Conservation (phyloP, 2,888 invertebrate species). For the Taphrorychus bicolor region DNA sequence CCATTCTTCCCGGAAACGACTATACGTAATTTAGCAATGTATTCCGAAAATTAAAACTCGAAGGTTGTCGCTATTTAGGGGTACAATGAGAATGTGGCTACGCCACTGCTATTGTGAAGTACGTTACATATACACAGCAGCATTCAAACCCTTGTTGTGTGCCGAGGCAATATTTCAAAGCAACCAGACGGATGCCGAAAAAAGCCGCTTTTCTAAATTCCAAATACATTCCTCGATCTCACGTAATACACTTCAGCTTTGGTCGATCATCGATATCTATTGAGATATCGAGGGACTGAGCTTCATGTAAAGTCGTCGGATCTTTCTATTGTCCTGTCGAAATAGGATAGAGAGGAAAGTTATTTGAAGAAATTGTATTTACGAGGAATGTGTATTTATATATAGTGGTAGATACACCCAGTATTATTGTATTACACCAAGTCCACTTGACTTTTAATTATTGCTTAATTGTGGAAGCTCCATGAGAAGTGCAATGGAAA, state of each 20-base stretch:
- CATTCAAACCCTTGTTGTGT: constrained; percentile 31
- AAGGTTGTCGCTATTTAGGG: background rate
- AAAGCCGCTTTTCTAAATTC: constrained; percentile 35
- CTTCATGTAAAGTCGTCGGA: constrained; percentile 17
- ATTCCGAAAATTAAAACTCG: background rate
- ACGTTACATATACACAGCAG: background rate
- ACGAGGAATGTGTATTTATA: no score
- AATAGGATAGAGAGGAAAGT: background rate
- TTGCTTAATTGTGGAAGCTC: no score
- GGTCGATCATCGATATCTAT: constrained; percentile 37
- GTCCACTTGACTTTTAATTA: no score
- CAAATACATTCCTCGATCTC: constrained; percentile 37
- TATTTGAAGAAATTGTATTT: background rate
- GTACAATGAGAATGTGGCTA: background rate
- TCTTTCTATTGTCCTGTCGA: background rate
- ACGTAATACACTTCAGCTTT: constrained; percentile 34
- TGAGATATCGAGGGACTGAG: constrained; percentile 37
- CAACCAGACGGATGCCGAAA: constrained; percentile 22
- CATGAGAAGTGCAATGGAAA: no score
- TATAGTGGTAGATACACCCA: no score
- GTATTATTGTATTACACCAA: no score
- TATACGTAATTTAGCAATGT: background rate
- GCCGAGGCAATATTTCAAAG: constrained; percentile 33
- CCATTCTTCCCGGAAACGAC: background rate
- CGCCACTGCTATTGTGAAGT: background rate